Evolutionary conservation across 2,888 invertebrate genomes (phyloP).

Genomic region (Melieria crassipennis): DNA sequence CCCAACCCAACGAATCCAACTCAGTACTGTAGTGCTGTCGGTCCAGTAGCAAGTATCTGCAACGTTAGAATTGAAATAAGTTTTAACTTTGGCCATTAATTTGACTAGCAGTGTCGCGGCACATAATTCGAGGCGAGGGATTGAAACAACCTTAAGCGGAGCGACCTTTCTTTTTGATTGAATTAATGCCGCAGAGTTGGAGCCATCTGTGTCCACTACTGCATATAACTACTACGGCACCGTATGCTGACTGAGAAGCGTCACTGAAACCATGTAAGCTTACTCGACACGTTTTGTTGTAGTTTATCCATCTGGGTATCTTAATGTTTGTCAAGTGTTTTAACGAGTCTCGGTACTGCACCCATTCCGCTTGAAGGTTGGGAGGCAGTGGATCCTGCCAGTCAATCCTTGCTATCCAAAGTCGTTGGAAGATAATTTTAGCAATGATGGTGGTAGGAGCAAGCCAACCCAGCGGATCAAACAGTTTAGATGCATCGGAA

Average conservation of each 20-base stretch:
- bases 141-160: too few relatives aligned
- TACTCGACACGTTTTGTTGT: neutral
- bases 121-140: too few relatives aligned
- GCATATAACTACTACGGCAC: neutral
- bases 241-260: neutral
- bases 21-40: conserved; percentile 33
- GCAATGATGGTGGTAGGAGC: conserved; percentile 35
- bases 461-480: conserved; percentile 26
- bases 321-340: neutral
- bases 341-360: conserved; percentile 41
- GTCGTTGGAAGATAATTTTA: conserved; percentile 40
- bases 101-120: neutral
- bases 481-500: conserved; percentile 22
- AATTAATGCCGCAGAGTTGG: neutral
- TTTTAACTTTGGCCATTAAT: conserved; percentile 2
- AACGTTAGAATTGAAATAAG: neutral
- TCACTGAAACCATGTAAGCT: neutral
- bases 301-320: conserved; percentile 16
- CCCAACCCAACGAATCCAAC: conserved; percentile 32
- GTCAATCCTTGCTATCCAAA: conserved; percentile 35
- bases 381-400: conserved; percentile 38
- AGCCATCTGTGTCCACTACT: neutral
- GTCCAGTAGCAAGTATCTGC: conserved; percentile 31
- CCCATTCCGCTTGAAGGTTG: conserved; percentile 39
- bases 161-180: neutral